Percentiles rank a stretch among this genome's conserved stretches.
Conservation (phyloP, 1,140 invertebrate species). For the Chrysopa pallens region DNA sequence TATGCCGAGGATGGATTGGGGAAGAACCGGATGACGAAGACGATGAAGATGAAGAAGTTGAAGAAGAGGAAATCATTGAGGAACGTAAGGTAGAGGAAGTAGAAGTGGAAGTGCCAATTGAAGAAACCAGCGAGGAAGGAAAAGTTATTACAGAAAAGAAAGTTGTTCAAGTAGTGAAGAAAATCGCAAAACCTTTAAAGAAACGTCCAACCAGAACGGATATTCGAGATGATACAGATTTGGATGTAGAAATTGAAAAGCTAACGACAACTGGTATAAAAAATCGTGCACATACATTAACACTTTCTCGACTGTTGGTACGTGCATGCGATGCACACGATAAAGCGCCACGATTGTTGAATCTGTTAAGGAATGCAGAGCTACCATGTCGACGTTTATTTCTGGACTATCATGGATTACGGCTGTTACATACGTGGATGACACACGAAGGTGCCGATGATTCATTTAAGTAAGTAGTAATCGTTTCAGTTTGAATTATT, state of each 20-base stretch:
- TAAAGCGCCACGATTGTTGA: slow-evolving; percentile 42
- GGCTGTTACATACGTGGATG: slow-evolving; percentile 84
- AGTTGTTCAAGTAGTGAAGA: slow-evolving; percentile 8
- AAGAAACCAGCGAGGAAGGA: slow-evolving; percentile 14
- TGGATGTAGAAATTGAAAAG: slow-evolving; percentile 62
- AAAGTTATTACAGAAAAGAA: slow-evolving; percentile 23
- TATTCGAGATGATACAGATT: slow-evolving; percentile 27
- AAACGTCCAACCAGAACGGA: slow-evolving; percentile 3
- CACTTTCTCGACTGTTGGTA: slow-evolving; percentile 78
- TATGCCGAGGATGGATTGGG: slow-evolving; percentile 88
- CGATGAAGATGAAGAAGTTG: slow-evolving; percentile 23
- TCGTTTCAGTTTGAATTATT: too few relatives aligned
- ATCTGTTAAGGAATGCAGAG: slow-evolving; percentile 51
- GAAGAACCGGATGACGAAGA: slow-evolving; percentile 57
- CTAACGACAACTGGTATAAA: slow-evolving; percentile 56
- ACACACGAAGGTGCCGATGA: slow-evolving; percentile 35
- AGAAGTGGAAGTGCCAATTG: slow-evolving; percentile 22
- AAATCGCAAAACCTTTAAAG: slow-evolving; percentile 1
- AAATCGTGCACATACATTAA: slow-evolving; percentile 75
- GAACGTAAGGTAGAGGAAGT: slow-evolving; percentile 18
- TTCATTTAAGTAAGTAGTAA: slow-evolving; percentile 31
- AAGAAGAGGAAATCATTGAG: slow-evolving; percentile 9
- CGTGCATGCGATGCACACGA: slow-evolving; percentile 64
- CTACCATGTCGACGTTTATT: slow-evolving; percentile 71
- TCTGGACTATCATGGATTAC: slow-evolving; percentile 84